phyloP scores from a whole-genome alignment of 2,888 invertebrate genomes.

The Acleris sparsana region DNA sequence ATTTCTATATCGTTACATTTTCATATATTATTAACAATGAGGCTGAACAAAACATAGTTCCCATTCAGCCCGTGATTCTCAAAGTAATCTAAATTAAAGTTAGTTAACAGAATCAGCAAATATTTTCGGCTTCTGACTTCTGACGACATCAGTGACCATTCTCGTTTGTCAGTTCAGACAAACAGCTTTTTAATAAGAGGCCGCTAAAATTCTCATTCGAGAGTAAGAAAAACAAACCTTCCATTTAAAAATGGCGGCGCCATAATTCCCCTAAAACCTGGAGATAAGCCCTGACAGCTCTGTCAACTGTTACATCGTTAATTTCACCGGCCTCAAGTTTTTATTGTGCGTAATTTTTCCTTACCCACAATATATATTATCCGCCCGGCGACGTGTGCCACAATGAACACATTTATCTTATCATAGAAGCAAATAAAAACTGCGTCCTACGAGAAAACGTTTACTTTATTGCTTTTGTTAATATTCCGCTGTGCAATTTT shows the following conservation, averaged over 20 bases:
- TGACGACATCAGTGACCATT: too few species aligned
- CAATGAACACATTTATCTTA: slow-evolving; percentile 66
- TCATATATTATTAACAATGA: too few species aligned
- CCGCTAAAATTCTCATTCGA: neutral
- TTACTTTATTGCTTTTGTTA: slow-evolving; percentile 23
- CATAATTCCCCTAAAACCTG: slow-evolving; percentile 62
- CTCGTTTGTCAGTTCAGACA: neutral
- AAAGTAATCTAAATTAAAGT: too few species aligned
- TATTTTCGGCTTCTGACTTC: too few species aligned
- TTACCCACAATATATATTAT: slow-evolving; percentile 57
- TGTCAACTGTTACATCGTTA: slow-evolving; percentile 80
- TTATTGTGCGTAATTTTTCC: slow-evolving; percentile 72
- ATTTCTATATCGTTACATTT: too few species aligned
- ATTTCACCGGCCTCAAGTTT: slow-evolving; percentile 73
- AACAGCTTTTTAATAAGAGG: neutral
- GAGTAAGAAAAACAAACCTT: slow-evolving; percentile 15
- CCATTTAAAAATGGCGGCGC: slow-evolving; percentile 38
- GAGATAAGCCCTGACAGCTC: slow-evolving; percentile 70
- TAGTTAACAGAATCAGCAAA: too few species aligned
- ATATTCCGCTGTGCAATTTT: neutral
- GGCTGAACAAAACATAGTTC: too few species aligned
- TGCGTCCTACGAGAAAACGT: slow-evolving; percentile 10
- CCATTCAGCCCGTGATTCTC: too few species aligned
- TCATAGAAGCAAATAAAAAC: slow-evolving; percentile 36
- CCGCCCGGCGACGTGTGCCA: slow-evolving; percentile 59